Evolutionary conservation across 2,113 vertebrate species (phyloP), one percentile per base, ranked within the genome.

Genomic region (Triplophysa dalaica): DNA sequence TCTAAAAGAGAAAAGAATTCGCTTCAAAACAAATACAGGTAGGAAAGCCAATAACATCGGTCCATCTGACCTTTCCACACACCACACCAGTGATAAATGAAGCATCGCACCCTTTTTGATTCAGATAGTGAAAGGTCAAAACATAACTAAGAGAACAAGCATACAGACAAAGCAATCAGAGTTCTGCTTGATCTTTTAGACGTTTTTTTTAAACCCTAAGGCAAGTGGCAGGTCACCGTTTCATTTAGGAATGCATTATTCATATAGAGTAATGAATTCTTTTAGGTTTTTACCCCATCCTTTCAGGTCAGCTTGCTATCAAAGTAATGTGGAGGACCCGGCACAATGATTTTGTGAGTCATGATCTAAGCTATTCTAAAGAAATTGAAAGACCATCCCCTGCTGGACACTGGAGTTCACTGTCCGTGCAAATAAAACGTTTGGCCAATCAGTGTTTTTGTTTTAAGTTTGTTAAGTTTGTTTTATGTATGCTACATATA

Each of bases 71-170:
- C 68, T 74, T 56, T 65, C 21, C 61, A 41, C 14, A 69, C 64
- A 68, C 43, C 43, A 41, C 62, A 33, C 26, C 60, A 29, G 21
- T 50, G 60, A 72, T 70, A 38, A 66, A 77, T 65, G 75, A 66
- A 65, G 29, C 61, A 65, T 65, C 62, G 52, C 45, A 77, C 45
- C 26, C 26, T 21, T 52, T 63, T 52, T 63, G 60, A 75, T 62
- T 62, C 72, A 63, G 73, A 77, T 43, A 77, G 43, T 29, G 17
- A 66, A 77, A 77, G 75, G 61, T 77, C 62, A 77, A 64, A 75
- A 50, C 73, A 48, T 75, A 62, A 48, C 73, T 62, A 63, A 19
- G 21, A 62, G 72, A n/a, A 77, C n/a, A 65, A 16, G 45, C 48
- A 52, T 54, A 62, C 52, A 19, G 74, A 43, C 43, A 76, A 48